Conservation (phyloP, 2,888 invertebrate genomes). For the Parthenolecanium corni region DNA sequence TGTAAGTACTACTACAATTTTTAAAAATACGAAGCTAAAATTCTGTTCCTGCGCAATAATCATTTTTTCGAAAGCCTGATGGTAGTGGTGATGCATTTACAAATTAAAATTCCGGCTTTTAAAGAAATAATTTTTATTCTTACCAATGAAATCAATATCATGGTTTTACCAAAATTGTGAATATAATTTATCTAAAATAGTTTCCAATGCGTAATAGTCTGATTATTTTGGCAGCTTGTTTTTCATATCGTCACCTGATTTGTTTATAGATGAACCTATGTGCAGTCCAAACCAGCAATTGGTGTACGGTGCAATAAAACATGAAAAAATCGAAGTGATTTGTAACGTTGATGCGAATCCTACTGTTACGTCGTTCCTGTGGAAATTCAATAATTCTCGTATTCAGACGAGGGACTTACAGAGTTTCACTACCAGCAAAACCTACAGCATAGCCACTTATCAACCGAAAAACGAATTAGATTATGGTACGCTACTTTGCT, state of each 20-base stretch:
- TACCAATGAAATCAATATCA: no score
- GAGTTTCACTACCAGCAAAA: slow-evolving; percentile 37
- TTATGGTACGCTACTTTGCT: slow-evolving; percentile 33
- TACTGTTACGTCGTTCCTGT: slow-evolving; percentile 35
- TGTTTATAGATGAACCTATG: slow-evolving; percentile 33
- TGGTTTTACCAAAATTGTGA: no score
- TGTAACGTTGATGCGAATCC: slow-evolving; percentile 39
- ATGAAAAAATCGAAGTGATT: slow-evolving; percentile 30
- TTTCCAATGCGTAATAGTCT: no score
- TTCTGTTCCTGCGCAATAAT: no score
- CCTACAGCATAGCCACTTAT: slow-evolving; percentile 37
- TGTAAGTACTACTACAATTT: slow-evolving; percentile 60
- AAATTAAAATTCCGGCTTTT: no score
- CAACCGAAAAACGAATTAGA: slow-evolving; percentile 37
- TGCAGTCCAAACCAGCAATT: slow-evolving; percentile 32
- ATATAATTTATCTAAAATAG: no score
- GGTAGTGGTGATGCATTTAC: no score
- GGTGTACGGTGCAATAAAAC: slow-evolving; percentile 32
- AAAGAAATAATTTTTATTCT: no score
- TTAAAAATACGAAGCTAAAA: no score
- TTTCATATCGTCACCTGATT: no score
- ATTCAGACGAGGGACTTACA: slow-evolving; percentile 50
- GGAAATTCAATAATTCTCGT: slow-evolving; percentile 38
- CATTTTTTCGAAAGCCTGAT: no score
- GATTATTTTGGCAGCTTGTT: no score